Evolutionary conservation across 2,113 vertebrate genomes (phyloP), one percentile per base, ranked within the genome.

Genomic region (Actenoides hombroni): DNA sequence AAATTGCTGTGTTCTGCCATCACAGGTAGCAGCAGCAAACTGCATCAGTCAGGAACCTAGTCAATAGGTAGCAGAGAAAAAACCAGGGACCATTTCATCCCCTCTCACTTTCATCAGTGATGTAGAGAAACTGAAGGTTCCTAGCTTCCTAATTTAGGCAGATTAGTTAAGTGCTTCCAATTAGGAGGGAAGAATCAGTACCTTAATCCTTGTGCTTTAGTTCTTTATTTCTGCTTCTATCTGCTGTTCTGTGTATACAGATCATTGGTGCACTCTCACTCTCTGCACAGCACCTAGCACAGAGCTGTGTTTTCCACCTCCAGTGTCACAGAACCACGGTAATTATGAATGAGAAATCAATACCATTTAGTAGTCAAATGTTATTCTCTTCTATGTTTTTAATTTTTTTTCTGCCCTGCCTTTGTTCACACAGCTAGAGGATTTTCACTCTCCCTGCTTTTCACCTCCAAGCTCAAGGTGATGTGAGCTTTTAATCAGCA

Each of bases 401-500:
- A 1, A 21, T 29, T 84, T 78, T 79, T 83, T 84, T 54, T 15
- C 25, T 85, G 28, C 21, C 11, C 35, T 74, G 25, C 16, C 77
- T 85, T 85, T 74, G 1, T 67, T 83, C 11, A 5, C 16, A 6
- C 16, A 57, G 37, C 28, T 73, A 31, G 24, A 91, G 28, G 31
- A 79, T 80, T 91, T 67, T 88, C 63, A 49, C 4, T 54, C 39
- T 83, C 28, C 23, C 46, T 74, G n/a, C 19, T 93, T 93, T 96
- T 95, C 31, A 77, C 3, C 3, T 94, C 71, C 23, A 88, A 42
- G 35, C 33, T 90, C 49, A 80, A 88, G 91, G 75, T 83, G 67
- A 77, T 70, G 23, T 42, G 48, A 80, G 67, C 54, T 92, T 95
- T 94, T 88, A 88, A 88, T 80, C 68, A 93, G 28, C 90, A 93